Base-by-base conservation (phyloP, 2,797 vertebrate genomes). In the Propithecus perrieri region DNA sequence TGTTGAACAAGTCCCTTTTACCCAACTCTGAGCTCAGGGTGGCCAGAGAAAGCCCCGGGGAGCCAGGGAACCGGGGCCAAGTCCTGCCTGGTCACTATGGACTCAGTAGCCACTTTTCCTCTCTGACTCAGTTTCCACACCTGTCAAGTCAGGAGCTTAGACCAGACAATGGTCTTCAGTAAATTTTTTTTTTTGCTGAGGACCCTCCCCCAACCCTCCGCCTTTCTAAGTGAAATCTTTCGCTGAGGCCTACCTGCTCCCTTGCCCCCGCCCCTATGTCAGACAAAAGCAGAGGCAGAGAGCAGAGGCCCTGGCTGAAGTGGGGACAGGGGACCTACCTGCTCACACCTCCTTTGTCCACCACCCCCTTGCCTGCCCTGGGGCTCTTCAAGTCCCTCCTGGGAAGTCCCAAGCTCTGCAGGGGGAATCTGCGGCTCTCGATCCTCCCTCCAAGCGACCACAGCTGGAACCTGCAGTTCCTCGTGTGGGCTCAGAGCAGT, bases 281-380 rank as follows among this genome's bases (percentile, higher is more conserved):
- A 30, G 24, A 63, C 55, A 79, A 59, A 18, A 69, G 53, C 53
- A 79, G 28, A 84, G 72, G 61, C 41, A 30, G 59, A 75, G 24
- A 59, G 61, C 9, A 43, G 30, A 35, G 35, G 53, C 4, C 38
- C 55, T 18, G 43, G 81, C 24, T 41, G 48, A 67, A 17, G 63
- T 0, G 2, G 20, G 50, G 38, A 2, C 0, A 0, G 0, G 22
- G 26, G 81, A 3, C 20, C 85, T n/a, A 50, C 61, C 59, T 24
- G 53, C 41, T 65, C 92, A 38, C 14, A 24, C 6, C 9, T 12
- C 50, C 76, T 53, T 12, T 61, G n/a, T 30, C 65, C 43, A 14
- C n/a, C 4, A 14, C 8, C 71, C 59, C 53, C 2, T 53, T 7
- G 3, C 46, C 53, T 13, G 8, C n/a, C 33, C 53, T 35, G 28